A percentile compares a stretch with the other conserved stretches of the same genome.
phyloP scores from a whole-genome alignment of 2,113 vertebrate genomes.

The Zosterops hypoxanthus region DNA sequence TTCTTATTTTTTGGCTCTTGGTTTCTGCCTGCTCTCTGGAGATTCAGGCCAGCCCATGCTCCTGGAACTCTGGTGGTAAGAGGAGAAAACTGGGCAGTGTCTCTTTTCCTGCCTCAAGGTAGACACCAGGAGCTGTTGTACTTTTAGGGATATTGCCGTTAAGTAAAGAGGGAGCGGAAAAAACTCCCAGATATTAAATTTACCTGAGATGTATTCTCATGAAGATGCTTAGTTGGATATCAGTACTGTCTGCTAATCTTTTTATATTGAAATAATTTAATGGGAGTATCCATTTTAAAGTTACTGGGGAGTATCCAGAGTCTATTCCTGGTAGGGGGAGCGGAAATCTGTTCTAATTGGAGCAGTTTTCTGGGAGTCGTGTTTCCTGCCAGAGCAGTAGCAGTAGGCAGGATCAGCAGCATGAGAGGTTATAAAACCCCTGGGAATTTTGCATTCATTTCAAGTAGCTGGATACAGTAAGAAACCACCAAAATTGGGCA shows the following conservation, averaged over 20 bases:
- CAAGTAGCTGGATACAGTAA: not conserved
- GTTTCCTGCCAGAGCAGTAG: not conserved
- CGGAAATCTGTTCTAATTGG: not conserved
- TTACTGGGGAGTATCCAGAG: not conserved
- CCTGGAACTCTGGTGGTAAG: no score
- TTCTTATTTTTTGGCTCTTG: no score
- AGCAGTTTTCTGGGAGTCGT: not conserved
- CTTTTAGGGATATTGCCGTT: not conserved
- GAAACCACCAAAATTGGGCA: not conserved
- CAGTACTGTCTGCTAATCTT: not conserved
- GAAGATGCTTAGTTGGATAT: not conserved
- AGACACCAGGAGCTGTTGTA: not conserved
- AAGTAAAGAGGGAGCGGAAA: not conserved
- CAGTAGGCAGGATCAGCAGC: not conserved
- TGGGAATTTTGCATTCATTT: not conserved
- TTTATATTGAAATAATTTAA: not conserved
- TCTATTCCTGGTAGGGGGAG: not conserved
- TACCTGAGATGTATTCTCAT: not conserved
- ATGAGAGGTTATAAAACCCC: not conserved
- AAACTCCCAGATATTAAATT: fast-evolving
- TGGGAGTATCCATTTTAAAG: not conserved
- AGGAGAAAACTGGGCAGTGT: not conserved
- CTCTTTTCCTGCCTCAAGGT: not conserved
- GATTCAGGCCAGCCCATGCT: no score
- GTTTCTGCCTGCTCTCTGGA: no score